Percentiles rank a stretch among this genome's conserved stretches.
Conservation (phyloP, 1,140 invertebrate genomes). For the Homalodisca vitripennis region DNA sequence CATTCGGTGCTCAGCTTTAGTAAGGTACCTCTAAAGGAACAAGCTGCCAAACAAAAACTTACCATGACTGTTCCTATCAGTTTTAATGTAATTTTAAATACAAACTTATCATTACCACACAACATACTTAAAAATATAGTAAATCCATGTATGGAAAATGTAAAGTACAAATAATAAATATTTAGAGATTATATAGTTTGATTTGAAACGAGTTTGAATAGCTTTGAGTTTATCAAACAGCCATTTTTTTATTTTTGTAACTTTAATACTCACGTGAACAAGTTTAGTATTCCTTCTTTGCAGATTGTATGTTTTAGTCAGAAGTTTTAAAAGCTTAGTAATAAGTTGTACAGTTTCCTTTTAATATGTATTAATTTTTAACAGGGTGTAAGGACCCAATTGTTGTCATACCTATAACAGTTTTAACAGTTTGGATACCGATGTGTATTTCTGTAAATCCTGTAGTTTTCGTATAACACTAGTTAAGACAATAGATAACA, state of each 20-base stretch:
- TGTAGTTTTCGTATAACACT: slow-evolving; percentile 10
- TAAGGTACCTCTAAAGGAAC: too few species aligned
- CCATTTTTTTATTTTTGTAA: too few species aligned
- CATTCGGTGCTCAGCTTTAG: too few species aligned
- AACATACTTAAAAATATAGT: not conserved
- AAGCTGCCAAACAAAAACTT: too few species aligned
- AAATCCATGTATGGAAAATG: not conserved
- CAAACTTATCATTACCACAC: not conserved
- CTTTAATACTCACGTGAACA: too few species aligned
- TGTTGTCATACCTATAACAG: slow-evolving; percentile 18
- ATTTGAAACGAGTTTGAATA: too few species aligned
- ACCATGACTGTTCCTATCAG: slow-evolving; percentile 2
- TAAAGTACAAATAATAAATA: slow-evolving; percentile 1
- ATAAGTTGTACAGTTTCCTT: slow-evolving; percentile 15
- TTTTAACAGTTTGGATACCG: slow-evolving; percentile 3
- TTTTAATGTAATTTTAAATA: slow-evolving; percentile 11
- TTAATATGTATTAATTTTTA: slow-evolving; percentile 24
- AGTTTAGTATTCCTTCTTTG: too few species aligned
- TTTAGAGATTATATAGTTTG: not conserved
- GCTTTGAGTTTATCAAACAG: too few species aligned
- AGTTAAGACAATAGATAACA: slow-evolving; percentile 18
- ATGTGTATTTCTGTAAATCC: not conserved
- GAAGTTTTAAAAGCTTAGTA: not conserved
- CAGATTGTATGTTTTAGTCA: too few species aligned
- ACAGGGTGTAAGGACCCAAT: slow-evolving; percentile 8